Evolutionary conservation across 92 coral and sea anemone species (phyloP), one percentile per base, ranked within the genome.

Genomic region (Umimayanthus kanabou): DNA sequence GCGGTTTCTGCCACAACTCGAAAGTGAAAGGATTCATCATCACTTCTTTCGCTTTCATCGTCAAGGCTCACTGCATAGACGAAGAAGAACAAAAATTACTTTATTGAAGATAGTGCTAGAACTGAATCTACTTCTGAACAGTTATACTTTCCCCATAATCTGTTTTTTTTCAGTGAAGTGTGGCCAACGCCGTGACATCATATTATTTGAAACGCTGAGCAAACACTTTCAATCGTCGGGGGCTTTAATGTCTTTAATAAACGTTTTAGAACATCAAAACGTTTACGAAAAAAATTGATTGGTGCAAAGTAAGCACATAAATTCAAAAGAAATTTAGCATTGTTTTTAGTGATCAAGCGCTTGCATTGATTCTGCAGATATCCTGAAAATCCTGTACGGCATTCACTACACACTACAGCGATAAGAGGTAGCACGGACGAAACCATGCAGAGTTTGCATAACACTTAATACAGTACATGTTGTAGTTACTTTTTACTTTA

Each of bases 31-130:
- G 22, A 7, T 71, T 71, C 47, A 73, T 6, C 23, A 5, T 73
- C 78, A 73, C 49, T 73, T 73, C 78, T 37, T 28, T 73, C 40
- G 45, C 13, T 33, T 73, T 73, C 78, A 37, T 73, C 43, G 20
- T 73, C 78, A 22, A 22, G 9, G 43, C 78, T 73, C 43, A 73
- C 78, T 73, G n/a, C 13, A 33, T 37, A 39, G 78, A 73, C 22
- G 23, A 40, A 37, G 37, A 18, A 73, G 14, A 20, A 10, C 26
- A 37, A 33, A 29, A 4, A 20, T 14, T 73, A 28, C 4, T 57
- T 15, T 57, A 61, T 10, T 7, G 18, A 13, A 29, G 40, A 23
- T 11, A 47, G 37, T 0, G 37, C 37, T 33, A 33, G n/a, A n/a
- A n/a, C n/a, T n/a, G n/a, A n/a, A n/a, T n/a, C n/a, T n/a, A n/a